Evolutionary conservation across 2,888 invertebrate genomes (phyloP).

Genomic region (Dyspetes luteomarginatus): DNA sequence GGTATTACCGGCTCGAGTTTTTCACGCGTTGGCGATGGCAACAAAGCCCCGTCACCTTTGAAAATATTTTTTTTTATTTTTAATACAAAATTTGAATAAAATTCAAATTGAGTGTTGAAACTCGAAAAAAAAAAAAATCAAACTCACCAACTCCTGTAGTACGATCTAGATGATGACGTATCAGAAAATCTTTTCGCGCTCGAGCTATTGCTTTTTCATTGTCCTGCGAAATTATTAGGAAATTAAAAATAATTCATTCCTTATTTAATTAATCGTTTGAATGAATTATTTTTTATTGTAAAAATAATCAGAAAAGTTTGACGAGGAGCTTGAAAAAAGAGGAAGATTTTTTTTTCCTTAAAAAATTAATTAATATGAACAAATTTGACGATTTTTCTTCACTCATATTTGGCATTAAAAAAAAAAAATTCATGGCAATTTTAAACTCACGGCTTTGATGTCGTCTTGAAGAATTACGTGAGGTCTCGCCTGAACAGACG

Average conservation of each 20-base stretch:
- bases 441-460: conserved; percentile 76
- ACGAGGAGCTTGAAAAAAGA: too few relatives aligned
- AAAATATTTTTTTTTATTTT: background rate
- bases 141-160: conserved; percentile 88
- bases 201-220: conserved; percentile 81
- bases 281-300: too few relatives aligned
- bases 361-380: too few relatives aligned
- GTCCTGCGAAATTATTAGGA: conserved; percentile 73
- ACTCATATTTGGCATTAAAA: conserved; percentile 22
- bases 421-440: too few relatives aligned
- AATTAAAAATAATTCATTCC: background rate
- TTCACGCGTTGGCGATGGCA: conserved; percentile 89
- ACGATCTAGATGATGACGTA: conserved; percentile 89
- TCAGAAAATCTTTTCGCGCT: conserved; percentile 87
- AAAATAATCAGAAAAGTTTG: conserved; percentile 6
- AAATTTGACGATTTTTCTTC: background rate
- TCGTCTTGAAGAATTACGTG: conserved; percentile 78
- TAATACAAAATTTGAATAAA: too few relatives aligned
- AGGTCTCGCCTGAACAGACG: conserved; percentile 81
- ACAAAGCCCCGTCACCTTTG: conserved; percentile 87
- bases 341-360: too few relatives aligned
- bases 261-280: too few relatives aligned
- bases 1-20: conserved; percentile 89
- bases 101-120: too few relatives aligned
- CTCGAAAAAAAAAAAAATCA: background rate